Percentiles rank a stretch among this genome's conserved stretches.
phyloP scores from a whole-genome alignment of 1,140 invertebrate genomes.

The Reticulitermes speratus region DNA sequence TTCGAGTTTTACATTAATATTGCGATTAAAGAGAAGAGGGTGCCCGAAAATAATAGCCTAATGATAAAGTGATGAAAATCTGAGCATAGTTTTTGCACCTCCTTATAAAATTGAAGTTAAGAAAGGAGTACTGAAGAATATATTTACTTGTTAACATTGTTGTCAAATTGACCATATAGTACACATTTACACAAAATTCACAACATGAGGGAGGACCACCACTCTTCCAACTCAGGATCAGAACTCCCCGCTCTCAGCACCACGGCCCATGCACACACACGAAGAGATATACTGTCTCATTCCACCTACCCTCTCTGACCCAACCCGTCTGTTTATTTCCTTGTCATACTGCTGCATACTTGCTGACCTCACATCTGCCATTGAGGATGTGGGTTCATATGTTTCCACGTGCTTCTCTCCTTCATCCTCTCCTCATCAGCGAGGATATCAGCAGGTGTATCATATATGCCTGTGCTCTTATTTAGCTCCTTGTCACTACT shows the following conservation, averaged over 20 bases:
- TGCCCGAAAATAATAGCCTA: not conserved
- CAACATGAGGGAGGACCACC: not conserved
- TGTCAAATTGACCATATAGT: not conserved
- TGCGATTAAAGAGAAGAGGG: too few species aligned
- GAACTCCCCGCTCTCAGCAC: conserved; percentile 10
- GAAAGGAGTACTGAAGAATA: not conserved
- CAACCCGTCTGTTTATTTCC: not conserved
- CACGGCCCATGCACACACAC: conserved; percentile 1
- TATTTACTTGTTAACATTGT: not conserved
- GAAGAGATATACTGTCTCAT: not conserved
- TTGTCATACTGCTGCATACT: not conserved
- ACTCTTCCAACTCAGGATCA: not conserved
- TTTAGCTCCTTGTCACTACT: not conserved
- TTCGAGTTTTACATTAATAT: too few species aligned
- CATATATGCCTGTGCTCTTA: not conserved
- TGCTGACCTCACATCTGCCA: not conserved
- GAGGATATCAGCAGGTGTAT: not conserved
- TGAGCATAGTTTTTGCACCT: not conserved
- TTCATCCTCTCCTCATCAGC: not conserved
- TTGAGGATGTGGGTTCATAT: not conserved
- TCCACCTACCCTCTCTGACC: not conserved
- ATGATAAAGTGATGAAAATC: not conserved
- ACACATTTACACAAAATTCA: not conserved
- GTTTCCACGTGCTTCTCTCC: not conserved
- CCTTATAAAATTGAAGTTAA: not conserved